Evolutionary conservation across 2,888 invertebrate species (phyloP), one percentile per base, ranked within the genome.

Genomic region (Caenorhabditis afra): DNA sequence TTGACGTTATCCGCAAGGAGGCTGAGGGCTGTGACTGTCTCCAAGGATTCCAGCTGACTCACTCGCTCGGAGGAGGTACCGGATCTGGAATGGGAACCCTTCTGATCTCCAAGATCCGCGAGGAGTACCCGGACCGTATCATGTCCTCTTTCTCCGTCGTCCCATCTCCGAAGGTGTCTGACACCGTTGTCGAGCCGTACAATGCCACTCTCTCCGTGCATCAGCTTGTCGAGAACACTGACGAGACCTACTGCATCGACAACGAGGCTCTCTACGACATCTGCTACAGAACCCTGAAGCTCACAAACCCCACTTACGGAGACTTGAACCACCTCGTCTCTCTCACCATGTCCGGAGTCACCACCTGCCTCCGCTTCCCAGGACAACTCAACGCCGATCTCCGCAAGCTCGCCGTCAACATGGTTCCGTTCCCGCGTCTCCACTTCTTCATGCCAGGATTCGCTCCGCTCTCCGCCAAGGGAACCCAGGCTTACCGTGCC

Each of bases 101-200:
- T 4, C 93, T 97, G 85, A 96, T 96, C 91, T 95, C 95, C 86
- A 97, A 96, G 92, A 96, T 96, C 92, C 94, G 96, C 89, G 96
- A 96, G 92, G 96, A 97, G 93, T 97, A 96, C 91, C 96, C 96
- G 86, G 96, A 97, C 93, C 94, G 96, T 93, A 97, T 97, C 88
- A 96, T 97, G 96, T 95, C 95, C 93, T 96, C 96, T 91, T 97
- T 95, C 93, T 96, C 95, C 79, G 96, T 96, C 82, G 93, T 96
- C 93, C 91, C 96, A 23, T 95, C 94, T 2, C 95, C 95, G 12
- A 95, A 95, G 93, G 87, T 87, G 7, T 92, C 92, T 0, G 92
- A 92, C 82, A 92, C 95, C 4, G 95, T 95, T 58, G 94, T 95
- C 80, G 95, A 95, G 79, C 91, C 91, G 22, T 91, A 91, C 88